phyloP scores from a whole-genome alignment of 2,113 vertebrate genomes.

The Dascyllus trimaculatus region DNA sequence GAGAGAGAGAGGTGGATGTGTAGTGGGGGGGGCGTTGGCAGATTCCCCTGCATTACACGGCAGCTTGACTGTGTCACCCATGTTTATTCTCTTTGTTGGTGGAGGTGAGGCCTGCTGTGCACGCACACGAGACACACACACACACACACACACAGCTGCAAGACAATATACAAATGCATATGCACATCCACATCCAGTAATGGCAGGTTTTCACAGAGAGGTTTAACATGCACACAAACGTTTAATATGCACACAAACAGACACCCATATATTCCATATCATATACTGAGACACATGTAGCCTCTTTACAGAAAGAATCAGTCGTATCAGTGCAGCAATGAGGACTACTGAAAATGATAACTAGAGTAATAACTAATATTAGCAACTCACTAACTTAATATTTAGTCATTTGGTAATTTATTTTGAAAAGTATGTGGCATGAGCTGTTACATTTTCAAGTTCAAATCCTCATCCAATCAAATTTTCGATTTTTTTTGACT shows the following conservation, averaged over 20 bases:
- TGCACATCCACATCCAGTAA: conserved; percentile 13
- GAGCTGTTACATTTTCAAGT: too few species aligned
- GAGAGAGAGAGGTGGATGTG: background rate
- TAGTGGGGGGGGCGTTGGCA: conserved; percentile 47
- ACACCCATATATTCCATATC: too few species aligned
- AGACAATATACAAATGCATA: conserved; percentile 13
- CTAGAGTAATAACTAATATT: too few species aligned
- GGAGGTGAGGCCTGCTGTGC: conserved; percentile 59
- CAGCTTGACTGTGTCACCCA: conserved; percentile 78
- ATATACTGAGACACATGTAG: too few species aligned
- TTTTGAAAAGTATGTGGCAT: too few species aligned
- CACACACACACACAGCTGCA: conserved; percentile 18
- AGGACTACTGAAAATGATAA: too few species aligned
- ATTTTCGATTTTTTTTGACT: too few species aligned
- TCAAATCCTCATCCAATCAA: too few species aligned
- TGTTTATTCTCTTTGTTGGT: conserved; percentile 80
- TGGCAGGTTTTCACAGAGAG: background rate
- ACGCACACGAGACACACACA: background rate
- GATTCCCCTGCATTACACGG: conserved; percentile 75
- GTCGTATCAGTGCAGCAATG: too few species aligned
- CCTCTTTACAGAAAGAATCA: too few species aligned
- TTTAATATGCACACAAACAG: background rate
- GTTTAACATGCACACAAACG: conserved; percentile 10
- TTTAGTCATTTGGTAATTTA: too few species aligned
- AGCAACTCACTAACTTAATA: too few species aligned